phyloP scores from a whole-genome alignment of 2,888 invertebrate genomes.

The Melipona bicolor region DNA sequence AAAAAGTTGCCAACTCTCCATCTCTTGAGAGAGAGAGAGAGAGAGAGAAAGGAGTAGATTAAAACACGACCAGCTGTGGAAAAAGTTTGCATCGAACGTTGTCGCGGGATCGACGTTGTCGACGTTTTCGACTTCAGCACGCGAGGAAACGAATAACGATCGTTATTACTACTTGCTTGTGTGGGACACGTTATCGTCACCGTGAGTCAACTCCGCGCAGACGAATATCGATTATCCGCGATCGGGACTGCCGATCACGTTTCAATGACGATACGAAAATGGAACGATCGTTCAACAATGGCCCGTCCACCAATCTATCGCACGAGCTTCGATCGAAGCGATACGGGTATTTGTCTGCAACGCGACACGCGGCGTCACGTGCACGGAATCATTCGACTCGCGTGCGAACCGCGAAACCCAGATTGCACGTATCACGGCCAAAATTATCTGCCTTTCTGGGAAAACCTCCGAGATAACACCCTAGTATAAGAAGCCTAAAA shows the following conservation, averaged over 20 bases:
- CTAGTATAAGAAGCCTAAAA: too few species aligned
- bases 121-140: background rate
- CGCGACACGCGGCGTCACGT: conserved; percentile 24
- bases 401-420: conserved; percentile 8
- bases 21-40: background rate
- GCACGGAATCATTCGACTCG: conserved; percentile 6
- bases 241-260: conserved; percentile 59
- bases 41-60: background rate
- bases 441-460: too few species aligned
- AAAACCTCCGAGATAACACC: too few species aligned
- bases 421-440: background rate
- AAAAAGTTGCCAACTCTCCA: background rate
- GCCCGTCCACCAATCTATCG: conserved; percentile 20
- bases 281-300: conserved; percentile 55
- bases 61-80: too few species aligned
- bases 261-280: conserved; percentile 58
- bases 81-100: background rate
- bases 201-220: conserved; percentile 30
- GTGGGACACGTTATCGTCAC: conserved; percentile 24
- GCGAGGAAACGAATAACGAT: conserved; percentile 26
- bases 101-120: background rate
- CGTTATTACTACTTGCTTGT: conserved; percentile 17
- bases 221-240: conserved; percentile 59
- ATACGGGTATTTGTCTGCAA: conserved; percentile 2
- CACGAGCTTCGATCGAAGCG: background rate